These are phyloP conservation scores for Muscidifurax raptorellus DNA, from an alignment of 1,140 invertebrate genomes.

Conservation along the genomic window DNA sequence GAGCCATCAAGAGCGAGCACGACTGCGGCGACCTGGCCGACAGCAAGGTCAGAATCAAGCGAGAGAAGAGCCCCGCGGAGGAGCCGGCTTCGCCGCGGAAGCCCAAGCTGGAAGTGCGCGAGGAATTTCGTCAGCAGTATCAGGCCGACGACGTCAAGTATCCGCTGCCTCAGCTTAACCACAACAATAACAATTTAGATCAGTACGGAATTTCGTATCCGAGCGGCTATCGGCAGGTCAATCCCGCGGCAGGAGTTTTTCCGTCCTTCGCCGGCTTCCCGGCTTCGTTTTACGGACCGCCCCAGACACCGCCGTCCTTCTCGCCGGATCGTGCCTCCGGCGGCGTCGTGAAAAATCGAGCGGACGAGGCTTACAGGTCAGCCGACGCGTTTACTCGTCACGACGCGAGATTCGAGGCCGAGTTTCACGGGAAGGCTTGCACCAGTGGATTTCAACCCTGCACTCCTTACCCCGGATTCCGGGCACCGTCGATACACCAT, in stretches of 20 bases:
- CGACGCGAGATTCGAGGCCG: not conserved
- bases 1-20: constrained; percentile 51
- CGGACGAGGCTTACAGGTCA: constrained; percentile 11
- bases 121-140: constrained; percentile 40
- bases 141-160: constrained; percentile 40
- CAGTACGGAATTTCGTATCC: not conserved
- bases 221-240: constrained; percentile 50
- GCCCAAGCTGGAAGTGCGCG: constrained; percentile 42
- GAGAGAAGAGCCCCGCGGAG: constrained; percentile 8
- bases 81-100: constrained; percentile 5
- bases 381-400: not conserved
- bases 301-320: constrained; percentile 37
- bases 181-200: not conserved
- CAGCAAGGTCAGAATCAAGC: not conserved
- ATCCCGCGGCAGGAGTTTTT: constrained; percentile 10
- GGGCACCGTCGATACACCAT: constrained; percentile 26
- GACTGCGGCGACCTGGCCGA: constrained; percentile 2
- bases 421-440: constrained; percentile 20
- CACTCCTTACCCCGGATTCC: constrained; percentile 9
- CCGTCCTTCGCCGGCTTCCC: not conserved
- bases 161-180: not conserved
- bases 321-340: constrained; percentile 43
- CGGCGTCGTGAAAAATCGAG: constrained; percentile 11
- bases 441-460: constrained; percentile 54
- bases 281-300: constrained; percentile 54